Conservation (phyloP, 2,888 invertebrate genomes). For the Calameuta idolon region DNA sequence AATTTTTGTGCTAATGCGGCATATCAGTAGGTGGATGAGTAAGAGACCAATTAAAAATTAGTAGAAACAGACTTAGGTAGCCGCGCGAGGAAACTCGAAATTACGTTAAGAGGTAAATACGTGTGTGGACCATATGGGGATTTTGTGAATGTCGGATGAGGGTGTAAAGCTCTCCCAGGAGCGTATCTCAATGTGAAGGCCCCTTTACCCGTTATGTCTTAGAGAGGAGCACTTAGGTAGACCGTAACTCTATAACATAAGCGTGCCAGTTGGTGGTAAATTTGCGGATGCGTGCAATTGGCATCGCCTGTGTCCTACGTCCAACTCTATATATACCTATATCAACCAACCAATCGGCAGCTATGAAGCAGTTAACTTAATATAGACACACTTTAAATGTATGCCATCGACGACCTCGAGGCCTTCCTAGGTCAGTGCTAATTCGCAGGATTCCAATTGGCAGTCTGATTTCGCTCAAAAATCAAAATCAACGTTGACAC, state of each 20-base stretch:
- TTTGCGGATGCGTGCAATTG: conserved; percentile 67
- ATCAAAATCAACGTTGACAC: background rate
- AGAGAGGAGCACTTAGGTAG: conserved; percentile 25
- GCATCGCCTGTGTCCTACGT: conserved; percentile 51
- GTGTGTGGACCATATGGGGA: background rate
- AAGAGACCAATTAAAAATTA: background rate
- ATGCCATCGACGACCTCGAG: conserved; percentile 61
- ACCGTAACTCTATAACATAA: conserved; percentile 60
- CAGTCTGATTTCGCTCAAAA: background rate
- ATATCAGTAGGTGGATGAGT: background rate
- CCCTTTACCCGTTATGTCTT: conserved; percentile 42
- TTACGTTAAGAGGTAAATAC: background rate
- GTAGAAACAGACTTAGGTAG: background rate
- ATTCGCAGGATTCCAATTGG: conserved; percentile 34
- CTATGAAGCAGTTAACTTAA: conserved; percentile 61
- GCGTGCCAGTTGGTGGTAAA: conserved; percentile 64
- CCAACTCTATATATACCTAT: conserved; percentile 13
- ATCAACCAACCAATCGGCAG: conserved; percentile 51
- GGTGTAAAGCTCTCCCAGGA: background rate
- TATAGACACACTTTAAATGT: conserved; percentile 56
- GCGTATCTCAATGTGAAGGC: conserved; percentile 21
- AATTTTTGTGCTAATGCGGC: background rate
- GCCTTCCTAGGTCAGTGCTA: conserved; percentile 63
- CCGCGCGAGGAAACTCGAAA: background rate
- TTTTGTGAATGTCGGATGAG: background rate